A percentile compares a stretch with the other conserved stretches of the same genome.
These are phyloP conservation scores for Axea sp. DNA, from an alignment of 2,888 invertebrate species.

Conservation along the genomic window DNA sequence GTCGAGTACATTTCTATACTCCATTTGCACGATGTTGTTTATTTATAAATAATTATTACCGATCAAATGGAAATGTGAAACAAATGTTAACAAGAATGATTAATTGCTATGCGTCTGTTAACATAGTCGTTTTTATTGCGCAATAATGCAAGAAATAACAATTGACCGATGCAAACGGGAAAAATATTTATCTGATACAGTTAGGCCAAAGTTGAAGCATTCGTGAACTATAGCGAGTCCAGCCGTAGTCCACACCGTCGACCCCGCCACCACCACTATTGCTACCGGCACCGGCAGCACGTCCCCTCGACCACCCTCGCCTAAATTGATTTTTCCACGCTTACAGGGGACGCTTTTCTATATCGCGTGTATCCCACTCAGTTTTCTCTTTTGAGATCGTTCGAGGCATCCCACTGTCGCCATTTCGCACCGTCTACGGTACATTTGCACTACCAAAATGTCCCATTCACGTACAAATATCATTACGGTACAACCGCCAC, in stretches of 20 bases:
- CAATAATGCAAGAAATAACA: no score
- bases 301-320: conserved; percentile 64
- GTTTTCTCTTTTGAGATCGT: conserved; percentile 53
- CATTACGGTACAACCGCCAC: conserved; percentile 23
- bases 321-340: conserved; percentile 72
- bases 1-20: no score
- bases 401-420: conserved; percentile 56
- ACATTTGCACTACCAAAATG: conserved; percentile 31
- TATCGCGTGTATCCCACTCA: conserved; percentile 61
- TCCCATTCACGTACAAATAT: conserved; percentile 20
- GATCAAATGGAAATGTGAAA: no score
- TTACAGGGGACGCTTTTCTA: conserved; percentile 69
- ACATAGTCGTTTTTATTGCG: no score
- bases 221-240: conserved; percentile 49
- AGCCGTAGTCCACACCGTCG: conserved; percentile 59
- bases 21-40: no score
- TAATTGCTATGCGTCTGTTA: no score
- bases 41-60: no score
- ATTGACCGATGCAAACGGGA: no score
- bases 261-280: conserved; percentile 57
- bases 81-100: no score
- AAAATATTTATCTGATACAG: conserved; percentile 20
- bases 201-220: conserved; percentile 37
- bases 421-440: conserved; percentile 44
- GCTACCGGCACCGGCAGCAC: conserved; percentile 61